A percentile compares a stretch with the other conserved stretches of the same genome.
Evolutionary conservation across 1,140 invertebrate genomes (phyloP).

Genomic region (Agraylea sexmaculata): DNA sequence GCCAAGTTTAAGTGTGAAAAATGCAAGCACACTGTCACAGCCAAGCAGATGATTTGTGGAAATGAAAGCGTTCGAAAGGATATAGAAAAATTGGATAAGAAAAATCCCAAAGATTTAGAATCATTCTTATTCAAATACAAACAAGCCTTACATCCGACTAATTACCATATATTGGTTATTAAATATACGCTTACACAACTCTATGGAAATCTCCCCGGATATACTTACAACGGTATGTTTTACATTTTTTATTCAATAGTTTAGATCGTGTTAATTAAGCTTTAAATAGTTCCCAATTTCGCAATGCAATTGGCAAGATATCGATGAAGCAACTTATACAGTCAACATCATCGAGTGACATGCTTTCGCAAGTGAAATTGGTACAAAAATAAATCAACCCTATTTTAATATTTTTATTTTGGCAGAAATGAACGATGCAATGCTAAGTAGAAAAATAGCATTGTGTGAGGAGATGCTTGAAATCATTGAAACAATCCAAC

Average conservation of each 20-base stretch:
- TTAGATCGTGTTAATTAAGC: background rate
- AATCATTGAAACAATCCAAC: slow-evolving; percentile 47
- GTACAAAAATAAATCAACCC: slow-evolving; percentile 4
- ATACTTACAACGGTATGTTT: slow-evolving; percentile 38
- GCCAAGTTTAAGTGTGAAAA: slow-evolving; percentile 50
- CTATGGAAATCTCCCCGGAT: slow-evolving; percentile 48
- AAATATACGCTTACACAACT: slow-evolving; percentile 54
- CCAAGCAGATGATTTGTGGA: slow-evolving; percentile 44
- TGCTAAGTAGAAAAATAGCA: slow-evolving; percentile 47
- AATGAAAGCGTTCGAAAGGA: slow-evolving; percentile 49
- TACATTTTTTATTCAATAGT: background rate
- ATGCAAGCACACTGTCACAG: slow-evolving; percentile 42
- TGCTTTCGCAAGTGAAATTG: background rate
- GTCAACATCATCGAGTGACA: too few species aligned
- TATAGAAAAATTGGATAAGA: slow-evolving; percentile 43
- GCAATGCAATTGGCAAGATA: slow-evolving; percentile 1
- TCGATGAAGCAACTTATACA: too few species aligned
- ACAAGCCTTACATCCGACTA: slow-evolving; percentile 46
- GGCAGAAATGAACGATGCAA: slow-evolving; percentile 44
- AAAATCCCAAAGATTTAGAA: slow-evolving; percentile 42
- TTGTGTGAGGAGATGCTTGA: slow-evolving; percentile 53
- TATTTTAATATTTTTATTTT: slow-evolving; percentile 20
- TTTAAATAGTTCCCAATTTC: background rate
- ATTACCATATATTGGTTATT: slow-evolving; percentile 51
- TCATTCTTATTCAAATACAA: slow-evolving; percentile 48